These are phyloP conservation scores for Heliconius erato DNA, from an alignment of 2,888 invertebrate genomes.

Conservation along the genomic window DNA sequence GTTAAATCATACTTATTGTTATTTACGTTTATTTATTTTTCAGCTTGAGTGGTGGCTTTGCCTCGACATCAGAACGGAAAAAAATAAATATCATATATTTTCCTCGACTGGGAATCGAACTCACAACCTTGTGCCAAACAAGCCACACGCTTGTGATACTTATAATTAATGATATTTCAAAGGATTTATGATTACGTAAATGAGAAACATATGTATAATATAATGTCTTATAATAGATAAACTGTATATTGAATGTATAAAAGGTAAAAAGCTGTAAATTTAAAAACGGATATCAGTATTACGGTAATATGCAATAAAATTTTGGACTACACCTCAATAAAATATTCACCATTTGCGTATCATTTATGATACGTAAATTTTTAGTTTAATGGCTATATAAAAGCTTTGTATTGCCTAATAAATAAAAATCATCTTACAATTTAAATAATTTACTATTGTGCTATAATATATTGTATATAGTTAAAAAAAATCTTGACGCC, in stretches of 20 bases:
- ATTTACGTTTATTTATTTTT: too few relatives aligned
- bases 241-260: background rate
- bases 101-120: too few relatives aligned
- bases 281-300: slow-evolving; percentile 30
- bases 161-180: background rate
- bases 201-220: background rate
- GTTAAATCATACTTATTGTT: too few relatives aligned
- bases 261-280: slow-evolving; percentile 28
- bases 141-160: too few relatives aligned
- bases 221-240: background rate
- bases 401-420: background rate
- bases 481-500: background rate
- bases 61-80: too few relatives aligned
- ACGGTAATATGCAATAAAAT: slow-evolving; percentile 45
- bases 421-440: background rate
- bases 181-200: background rate
- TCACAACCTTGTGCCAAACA: too few relatives aligned
- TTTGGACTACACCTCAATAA: slow-evolving; percentile 20
- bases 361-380: slow-evolving; percentile 31
- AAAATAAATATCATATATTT: too few relatives aligned
- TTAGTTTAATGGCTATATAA: slow-evolving; percentile 10
- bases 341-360: slow-evolving; percentile 30
- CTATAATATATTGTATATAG: background rate
- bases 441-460: background rate
- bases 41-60: too few relatives aligned